Conservation (phyloP, 2,113 vertebrate genomes). For the Pseudolaguvia tuberculata region DNA sequence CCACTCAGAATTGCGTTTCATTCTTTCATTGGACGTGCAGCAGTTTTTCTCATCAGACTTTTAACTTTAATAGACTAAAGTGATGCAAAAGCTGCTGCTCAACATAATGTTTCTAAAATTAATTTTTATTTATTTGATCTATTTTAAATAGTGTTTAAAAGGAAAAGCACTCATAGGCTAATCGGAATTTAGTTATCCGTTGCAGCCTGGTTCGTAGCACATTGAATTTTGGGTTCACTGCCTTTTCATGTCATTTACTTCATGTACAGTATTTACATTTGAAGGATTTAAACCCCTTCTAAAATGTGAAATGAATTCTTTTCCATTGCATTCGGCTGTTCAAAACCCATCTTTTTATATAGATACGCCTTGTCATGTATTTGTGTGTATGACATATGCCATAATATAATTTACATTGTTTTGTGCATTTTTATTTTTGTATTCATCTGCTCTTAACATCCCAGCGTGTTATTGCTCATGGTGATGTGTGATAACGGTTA, state of each 20-base stretch:
- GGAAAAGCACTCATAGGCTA: background rate
- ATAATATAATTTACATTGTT: slow-evolving; percentile 49
- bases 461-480: slow-evolving; percentile 24
- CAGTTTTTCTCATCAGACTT: background rate
- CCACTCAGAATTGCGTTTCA: too few species aligned
- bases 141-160: slow-evolving; percentile 21
- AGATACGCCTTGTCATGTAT: slow-evolving; percentile 43
- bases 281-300: background rate
- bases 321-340: slow-evolving; percentile 8
- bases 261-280: slow-evolving; percentile 1
- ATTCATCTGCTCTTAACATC: slow-evolving; percentile 33
- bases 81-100: slow-evolving; percentile 21
- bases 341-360: slow-evolving; percentile 39
- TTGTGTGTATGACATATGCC: slow-evolving; percentile 27
- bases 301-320: background rate
- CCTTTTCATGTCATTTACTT: slow-evolving; percentile 19
- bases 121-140: slow-evolving; percentile 26
- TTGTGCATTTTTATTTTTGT: slow-evolving; percentile 44
- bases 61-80: background rate
- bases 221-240: slow-evolving; percentile 7
- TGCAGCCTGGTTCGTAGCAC: slow-evolving; percentile 13
- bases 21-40: too few species aligned
- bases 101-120: slow-evolving; percentile 15
- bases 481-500: slow-evolving; percentile 33
- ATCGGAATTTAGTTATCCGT: slow-evolving; percentile 12